phyloP scores from a whole-genome alignment of 2,113 vertebrate genomes.

The Triplophysa siluroides region DNA sequence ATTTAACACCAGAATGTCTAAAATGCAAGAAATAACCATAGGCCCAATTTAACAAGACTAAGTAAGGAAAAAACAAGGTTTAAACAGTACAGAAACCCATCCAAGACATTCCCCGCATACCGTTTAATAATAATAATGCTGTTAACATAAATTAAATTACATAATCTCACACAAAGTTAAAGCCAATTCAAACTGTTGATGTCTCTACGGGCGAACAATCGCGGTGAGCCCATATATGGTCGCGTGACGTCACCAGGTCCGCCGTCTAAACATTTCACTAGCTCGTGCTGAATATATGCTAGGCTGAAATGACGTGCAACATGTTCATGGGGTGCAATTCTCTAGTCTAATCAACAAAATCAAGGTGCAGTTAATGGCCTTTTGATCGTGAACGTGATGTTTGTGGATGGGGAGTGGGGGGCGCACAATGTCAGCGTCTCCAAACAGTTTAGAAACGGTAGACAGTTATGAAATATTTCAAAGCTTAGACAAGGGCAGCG shows the following conservation, averaged over 20 bases:
- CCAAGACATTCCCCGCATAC: background rate
- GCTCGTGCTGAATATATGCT: conserved; percentile 2
- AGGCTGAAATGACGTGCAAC: background rate
- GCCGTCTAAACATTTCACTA: conserved; percentile 39
- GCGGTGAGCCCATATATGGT: conserved; percentile 49
- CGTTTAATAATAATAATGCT: background rate
- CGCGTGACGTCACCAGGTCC: conserved; percentile 54
- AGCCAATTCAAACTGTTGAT: conserved; percentile 34
- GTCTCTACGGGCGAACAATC: conserved; percentile 28
- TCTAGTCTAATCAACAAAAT: background rate
- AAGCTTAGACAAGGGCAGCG: conserved; percentile 27
- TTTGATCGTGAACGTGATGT: background rate
- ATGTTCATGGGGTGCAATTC: background rate
- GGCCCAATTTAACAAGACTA: background rate
- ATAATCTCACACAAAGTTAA: conserved; percentile 18
- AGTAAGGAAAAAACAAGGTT: background rate
- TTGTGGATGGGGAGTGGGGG: background rate
- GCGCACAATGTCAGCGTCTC: background rate
- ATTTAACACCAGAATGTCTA: background rate
- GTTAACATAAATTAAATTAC: background rate
- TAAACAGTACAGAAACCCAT: background rate
- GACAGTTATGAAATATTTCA: conserved; percentile 5
- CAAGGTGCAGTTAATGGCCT: background rate
- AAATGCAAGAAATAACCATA: background rate
- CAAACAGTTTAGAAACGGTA: background rate